Percentiles rank a stretch among this genome's conserved stretches.
phyloP scores from a whole-genome alignment of 2,113 vertebrate species.

The Benitochromis conjunctus region DNA sequence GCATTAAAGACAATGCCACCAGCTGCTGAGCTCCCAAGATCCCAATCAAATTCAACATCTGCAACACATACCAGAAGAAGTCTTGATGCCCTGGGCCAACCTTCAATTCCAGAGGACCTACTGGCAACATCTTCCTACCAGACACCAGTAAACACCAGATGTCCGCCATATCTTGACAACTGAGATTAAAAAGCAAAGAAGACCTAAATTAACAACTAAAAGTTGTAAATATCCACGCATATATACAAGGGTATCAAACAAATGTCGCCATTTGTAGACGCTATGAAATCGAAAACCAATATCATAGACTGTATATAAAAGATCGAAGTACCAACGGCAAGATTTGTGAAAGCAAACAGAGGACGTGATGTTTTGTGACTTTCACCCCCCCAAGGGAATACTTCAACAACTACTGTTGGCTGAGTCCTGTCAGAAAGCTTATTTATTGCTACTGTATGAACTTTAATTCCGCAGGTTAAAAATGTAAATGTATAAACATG shows the following conservation, averaged over 20 bases:
- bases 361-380: neutral
- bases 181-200: neutral
- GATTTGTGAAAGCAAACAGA: neutral
- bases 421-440: neutral
- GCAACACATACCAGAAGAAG: fast-evolving
- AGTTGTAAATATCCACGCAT: neutral
- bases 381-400: neutral
- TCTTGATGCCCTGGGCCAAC: neutral
- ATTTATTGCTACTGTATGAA: neutral
- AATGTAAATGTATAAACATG: neutral
- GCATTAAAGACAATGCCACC: neutral
- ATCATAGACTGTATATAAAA: neutral
- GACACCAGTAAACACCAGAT: neutral
- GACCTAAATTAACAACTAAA: neutral
- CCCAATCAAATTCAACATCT: neutral
- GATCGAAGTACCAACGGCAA: neutral
- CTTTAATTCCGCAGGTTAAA: neutral
- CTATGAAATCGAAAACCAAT: neutral
- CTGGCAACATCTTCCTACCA: neutral
- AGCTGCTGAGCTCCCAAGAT: neutral
- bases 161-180: neutral
- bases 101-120: neutral
- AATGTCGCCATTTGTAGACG: neutral
- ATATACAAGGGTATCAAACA: neutral
- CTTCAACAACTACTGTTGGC: neutral